phyloP scores from a whole-genome alignment of 2,888 invertebrate genomes.

The Craniophora ligustri region DNA sequence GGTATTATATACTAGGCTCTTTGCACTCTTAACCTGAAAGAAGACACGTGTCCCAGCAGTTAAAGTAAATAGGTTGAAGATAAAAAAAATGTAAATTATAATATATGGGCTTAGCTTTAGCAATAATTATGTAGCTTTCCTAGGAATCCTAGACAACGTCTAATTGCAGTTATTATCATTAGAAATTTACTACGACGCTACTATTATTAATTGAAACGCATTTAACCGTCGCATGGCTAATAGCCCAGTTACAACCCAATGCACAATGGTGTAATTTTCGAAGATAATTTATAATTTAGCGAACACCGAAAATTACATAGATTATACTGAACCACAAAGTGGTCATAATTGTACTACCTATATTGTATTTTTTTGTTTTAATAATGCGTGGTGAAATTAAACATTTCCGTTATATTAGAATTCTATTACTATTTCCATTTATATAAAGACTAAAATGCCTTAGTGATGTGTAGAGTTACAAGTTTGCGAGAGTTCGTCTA shows the following conservation, averaged over 20 bases:
- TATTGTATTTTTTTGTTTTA: background rate
- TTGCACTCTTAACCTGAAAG: too few relatives aligned
- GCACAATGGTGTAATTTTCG: slow-evolving; percentile 50
- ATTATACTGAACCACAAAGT: slow-evolving; percentile 22
- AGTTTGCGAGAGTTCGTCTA: too few relatives aligned
- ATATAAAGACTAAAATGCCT: too few relatives aligned
- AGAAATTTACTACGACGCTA: slow-evolving; percentile 57
- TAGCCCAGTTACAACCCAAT: slow-evolving; percentile 62
- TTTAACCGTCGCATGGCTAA: slow-evolving; percentile 64
- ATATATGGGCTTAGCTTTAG: too few relatives aligned
- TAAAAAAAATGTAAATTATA: slow-evolving; percentile 12
- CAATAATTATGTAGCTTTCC: slow-evolving; percentile 17
- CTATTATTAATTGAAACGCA: slow-evolving; percentile 73
- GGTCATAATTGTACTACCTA: background rate
- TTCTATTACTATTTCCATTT: too few relatives aligned
- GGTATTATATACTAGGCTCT: too few relatives aligned
- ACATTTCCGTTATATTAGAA: too few relatives aligned
- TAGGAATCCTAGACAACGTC: slow-evolving; percentile 11
- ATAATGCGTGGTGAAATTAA: too few relatives aligned
- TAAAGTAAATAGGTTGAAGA: slow-evolving; percentile 5
- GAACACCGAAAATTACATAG: slow-evolving; percentile 14
- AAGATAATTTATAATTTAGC: slow-evolving; percentile 24
- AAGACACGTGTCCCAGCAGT: too few relatives aligned
- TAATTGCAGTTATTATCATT: slow-evolving; percentile 60
- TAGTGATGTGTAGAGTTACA: too few relatives aligned